A percentile compares a stretch with the other conserved stretches of the same genome.
These are phyloP conservation scores for Cantharis rustica DNA, from an alignment of 2,888 invertebrate genomes.

Conservation along the genomic window DNA sequence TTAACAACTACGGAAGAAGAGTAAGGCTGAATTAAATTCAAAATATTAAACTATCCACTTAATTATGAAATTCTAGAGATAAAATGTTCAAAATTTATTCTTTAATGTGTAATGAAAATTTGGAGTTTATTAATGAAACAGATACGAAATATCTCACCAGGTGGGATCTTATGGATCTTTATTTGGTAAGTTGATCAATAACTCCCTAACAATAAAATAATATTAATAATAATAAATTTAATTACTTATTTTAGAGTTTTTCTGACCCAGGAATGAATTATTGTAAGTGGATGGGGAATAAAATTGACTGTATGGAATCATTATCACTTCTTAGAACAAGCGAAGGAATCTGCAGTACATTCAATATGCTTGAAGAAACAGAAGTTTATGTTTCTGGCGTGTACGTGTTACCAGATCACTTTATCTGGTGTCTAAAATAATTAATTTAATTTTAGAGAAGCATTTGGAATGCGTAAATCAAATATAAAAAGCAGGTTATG, in stretches of 20 bases:
- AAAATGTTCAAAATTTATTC: neutral
- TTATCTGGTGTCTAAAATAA: neutral
- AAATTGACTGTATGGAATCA: neutral
- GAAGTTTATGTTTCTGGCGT: neutral
- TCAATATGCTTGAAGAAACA: constrained; percentile 6
- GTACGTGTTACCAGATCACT: neutral
- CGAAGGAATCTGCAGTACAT: neutral
- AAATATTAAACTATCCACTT: neutral
- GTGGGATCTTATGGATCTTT: neutral
- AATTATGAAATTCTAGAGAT: neutral
- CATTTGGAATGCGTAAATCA: neutral
- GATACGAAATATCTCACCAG: neutral
- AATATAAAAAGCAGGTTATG: neutral
- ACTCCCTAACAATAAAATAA: too few relatives aligned
- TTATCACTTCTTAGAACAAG: neutral
- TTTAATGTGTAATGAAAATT: constrained; percentile 3
- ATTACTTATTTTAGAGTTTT: neutral
- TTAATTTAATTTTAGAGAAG: neutral
- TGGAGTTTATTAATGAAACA: neutral
- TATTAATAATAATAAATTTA: too few relatives aligned
- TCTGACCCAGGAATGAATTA: neutral
- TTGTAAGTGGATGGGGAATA: constrained; percentile 5
- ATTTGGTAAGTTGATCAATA: neutral
- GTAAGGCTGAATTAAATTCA: constrained; percentile 54
- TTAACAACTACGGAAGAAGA: constrained; percentile 57